These are phyloP conservation scores for Calephelis nemesis DNA, from an alignment of 1,140 invertebrate genomes.

Conservation along the genomic window DNA sequence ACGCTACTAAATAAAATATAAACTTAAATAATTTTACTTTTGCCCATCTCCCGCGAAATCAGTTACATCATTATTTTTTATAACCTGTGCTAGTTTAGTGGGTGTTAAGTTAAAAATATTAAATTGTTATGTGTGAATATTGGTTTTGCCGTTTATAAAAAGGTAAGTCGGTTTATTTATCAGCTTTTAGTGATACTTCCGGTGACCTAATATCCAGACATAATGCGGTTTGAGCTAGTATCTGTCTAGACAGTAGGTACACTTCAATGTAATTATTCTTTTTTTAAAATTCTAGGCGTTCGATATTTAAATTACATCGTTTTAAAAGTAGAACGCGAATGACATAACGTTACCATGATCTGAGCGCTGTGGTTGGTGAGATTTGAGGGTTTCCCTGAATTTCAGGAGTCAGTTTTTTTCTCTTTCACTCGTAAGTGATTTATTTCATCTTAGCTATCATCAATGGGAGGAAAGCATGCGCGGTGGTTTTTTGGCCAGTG, in stretches of 20 bases:
- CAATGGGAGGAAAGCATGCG: constrained; percentile 5
- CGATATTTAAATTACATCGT: constrained; percentile 4
- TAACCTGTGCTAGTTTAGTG: constrained; percentile 4
- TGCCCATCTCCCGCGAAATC: constrained; percentile 2
- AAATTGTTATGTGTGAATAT: constrained; percentile 17
- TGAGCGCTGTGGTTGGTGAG: background rate
- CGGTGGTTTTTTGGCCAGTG: background rate
- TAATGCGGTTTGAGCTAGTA: constrained; percentile 9
- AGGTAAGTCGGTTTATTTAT: constrained; percentile 1
- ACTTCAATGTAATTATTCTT: background rate
- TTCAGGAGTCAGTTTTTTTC: constrained; percentile 8
- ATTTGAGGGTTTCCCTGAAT: constrained; percentile 9
- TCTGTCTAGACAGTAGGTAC: background rate
- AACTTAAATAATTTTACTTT: background rate
- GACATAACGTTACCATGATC: constrained; percentile 3
- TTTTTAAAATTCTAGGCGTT: constrained; percentile 1
- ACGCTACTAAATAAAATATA: constrained; percentile 4
- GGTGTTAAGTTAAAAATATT: constrained; percentile 11
- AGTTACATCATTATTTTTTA: background rate
- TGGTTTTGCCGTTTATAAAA: constrained; percentile 5
- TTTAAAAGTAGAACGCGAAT: background rate
- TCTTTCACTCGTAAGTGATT: constrained; percentile 1
- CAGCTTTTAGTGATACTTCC: background rate
- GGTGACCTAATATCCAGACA: constrained; percentile 14
- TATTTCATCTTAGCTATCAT: constrained; percentile 6